These are phyloP conservation scores for Sparidentex hasta DNA, from an alignment of 2,797 vertebrate genomes.

Conservation along the genomic window DNA sequence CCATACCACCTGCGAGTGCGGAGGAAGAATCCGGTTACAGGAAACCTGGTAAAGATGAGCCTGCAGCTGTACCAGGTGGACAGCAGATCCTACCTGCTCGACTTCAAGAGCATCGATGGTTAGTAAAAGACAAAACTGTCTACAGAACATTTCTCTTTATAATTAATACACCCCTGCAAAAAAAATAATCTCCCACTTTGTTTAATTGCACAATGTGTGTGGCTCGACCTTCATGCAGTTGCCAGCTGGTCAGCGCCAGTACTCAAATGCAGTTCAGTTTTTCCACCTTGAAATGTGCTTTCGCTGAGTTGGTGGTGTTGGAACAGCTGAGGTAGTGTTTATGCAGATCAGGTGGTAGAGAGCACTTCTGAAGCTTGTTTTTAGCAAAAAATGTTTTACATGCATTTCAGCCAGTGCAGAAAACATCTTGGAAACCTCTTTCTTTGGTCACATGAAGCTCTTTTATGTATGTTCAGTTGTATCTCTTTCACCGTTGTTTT, in stretches of 20 bases:
- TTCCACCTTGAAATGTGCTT: not conserved
- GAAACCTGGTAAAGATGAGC: slow-evolving; percentile 99
- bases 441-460: not conserved
- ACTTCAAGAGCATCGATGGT: slow-evolving; percentile 99
- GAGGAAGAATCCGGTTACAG: slow-evolving; percentile 96
- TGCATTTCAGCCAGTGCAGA: not conserved
- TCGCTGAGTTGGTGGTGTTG: not conserved
- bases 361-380: not conserved
- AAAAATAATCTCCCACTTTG: not conserved
- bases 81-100: slow-evolving; percentile 96
- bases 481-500: not conserved
- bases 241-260: not conserved
- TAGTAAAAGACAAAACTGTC: slow-evolving; percentile 32
- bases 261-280: not conserved
- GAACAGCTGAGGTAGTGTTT: slow-evolving; percentile 14
- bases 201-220: not conserved
- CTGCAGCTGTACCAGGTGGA: slow-evolving; percentile 99
- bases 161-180: not conserved
- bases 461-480: not conserved
- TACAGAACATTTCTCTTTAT: not conserved
- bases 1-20: slow-evolving; percentile 96
- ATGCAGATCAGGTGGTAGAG: slow-evolving; percentile 8
- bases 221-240: not conserved
- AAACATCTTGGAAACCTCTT: not conserved
- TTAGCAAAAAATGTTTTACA: not conserved